Percentiles rank a stretch among this genome's conserved stretches.
Conservation (phyloP, 1,140 invertebrate species). For the Ostrea edulis region DNA sequence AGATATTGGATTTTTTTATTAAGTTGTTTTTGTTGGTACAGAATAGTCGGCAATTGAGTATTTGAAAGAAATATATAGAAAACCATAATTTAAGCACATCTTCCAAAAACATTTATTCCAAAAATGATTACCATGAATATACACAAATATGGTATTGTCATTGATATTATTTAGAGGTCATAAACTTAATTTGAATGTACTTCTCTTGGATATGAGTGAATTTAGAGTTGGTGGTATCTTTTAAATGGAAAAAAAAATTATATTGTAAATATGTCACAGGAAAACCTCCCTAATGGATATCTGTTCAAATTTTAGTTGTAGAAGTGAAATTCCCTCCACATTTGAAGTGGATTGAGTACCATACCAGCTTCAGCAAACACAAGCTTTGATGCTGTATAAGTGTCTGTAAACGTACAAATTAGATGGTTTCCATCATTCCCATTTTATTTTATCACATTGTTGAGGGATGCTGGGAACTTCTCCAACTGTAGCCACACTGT, state of each 20-base stretch:
- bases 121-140: neutral
- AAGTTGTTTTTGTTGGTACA: slow-evolving; percentile 18
- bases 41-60: slow-evolving; percentile 18
- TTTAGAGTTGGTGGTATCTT: neutral
- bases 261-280: neutral
- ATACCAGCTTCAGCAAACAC: slow-evolving; percentile 32
- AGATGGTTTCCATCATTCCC: slow-evolving; percentile 26
- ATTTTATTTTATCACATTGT: slow-evolving; percentile 18
- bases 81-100: slow-evolving; percentile 17
- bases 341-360: slow-evolving; percentile 17
- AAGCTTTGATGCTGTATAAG: neutral
- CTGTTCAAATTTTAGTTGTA: neutral
- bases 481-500: slow-evolving; percentile 37
- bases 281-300: neutral
- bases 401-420: slow-evolving; percentile 36
- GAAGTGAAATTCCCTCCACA: neutral
- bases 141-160: neutral
- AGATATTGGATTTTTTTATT: slow-evolving; percentile 26
- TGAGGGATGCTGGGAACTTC: slow-evolving; percentile 30
- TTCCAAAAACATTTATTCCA: neutral
- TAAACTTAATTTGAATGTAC: neutral
- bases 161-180: neutral
- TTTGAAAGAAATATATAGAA: neutral
- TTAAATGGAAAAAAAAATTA: neutral
- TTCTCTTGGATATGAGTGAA: neutral